Percentiles rank a stretch among this genome's conserved stretches.
Evolutionary conservation across 2,113 vertebrate species (phyloP).

Genomic region (Delphinapterus leucas): DNA sequence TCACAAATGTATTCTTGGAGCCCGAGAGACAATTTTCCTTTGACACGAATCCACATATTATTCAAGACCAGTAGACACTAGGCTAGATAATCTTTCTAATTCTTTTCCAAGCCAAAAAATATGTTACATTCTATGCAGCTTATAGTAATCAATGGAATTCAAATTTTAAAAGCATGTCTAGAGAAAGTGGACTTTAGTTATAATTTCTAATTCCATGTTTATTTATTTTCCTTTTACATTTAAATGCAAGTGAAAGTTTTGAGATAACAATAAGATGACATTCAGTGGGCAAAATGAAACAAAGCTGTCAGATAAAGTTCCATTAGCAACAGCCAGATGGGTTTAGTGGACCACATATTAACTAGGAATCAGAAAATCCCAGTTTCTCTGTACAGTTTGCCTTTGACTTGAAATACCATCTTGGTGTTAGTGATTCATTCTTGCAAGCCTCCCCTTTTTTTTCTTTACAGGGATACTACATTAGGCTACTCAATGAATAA

Average conservation of each 20-base stretch:
- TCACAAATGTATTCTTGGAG: slow-evolving; percentile 16
- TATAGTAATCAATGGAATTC: slow-evolving; percentile 11
- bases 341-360: neutral
- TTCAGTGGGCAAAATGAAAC: neutral
- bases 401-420: slow-evolving; percentile 26
- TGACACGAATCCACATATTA: neutral
- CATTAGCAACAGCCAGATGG: neutral
- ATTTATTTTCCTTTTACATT: slow-evolving; percentile 9
- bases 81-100: slow-evolving; percentile 29
- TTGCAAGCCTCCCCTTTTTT: neutral
- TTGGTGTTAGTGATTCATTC: neutral
- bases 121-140: neutral
- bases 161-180: slow-evolving; percentile 14
- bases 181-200: neutral
- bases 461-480: neutral
- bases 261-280: neutral
- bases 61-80: slow-evolving; percentile 21
- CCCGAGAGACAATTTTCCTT: slow-evolving; percentile 15
- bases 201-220: neutral
- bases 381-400: slow-evolving; percentile 40
- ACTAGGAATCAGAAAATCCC: slow-evolving; percentile 9
- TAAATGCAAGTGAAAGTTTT: slow-evolving; percentile 25
- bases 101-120: neutral
- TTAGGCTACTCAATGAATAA: slow-evolving; percentile 25
- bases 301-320: neutral